Evolutionary conservation across 2,888 invertebrate species (phyloP), one percentile per base, ranked within the genome.

Genomic region (Bombylius discolor): DNA sequence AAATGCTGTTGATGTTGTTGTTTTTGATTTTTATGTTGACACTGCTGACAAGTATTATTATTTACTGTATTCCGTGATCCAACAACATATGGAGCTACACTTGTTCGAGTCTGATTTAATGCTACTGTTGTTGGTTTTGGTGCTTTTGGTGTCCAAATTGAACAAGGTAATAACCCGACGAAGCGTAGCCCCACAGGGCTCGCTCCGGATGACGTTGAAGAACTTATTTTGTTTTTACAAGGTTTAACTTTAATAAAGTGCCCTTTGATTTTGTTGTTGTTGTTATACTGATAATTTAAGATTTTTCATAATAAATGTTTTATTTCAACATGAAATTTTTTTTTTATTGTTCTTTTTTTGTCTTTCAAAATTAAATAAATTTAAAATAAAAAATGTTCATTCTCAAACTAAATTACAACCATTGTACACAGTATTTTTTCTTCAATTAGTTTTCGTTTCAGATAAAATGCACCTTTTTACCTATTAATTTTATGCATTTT

Each of bases 151-250:
- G 65, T 59, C 66, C 66, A 65, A 56, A 66, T 61, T 52, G 65
- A 71, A 64, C 72, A 72, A 61, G 73, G 71, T 64, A 71, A 59
- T 57, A 70, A 63, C 61, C 69, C 70, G 63, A 72, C 66, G 47
- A 70, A 66, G 66, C 70, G 67, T 61, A 72, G 68, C 63, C 63
- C 71, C 60, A 67, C 62, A 56, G 70, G 67, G 67, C 68, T 67
- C 66, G 68, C 66, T 62, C 67, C 66, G 62, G 64, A 64, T 60
- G 56, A 57, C 58, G 62, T 66, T 64, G 61, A 62, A 42, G 67
- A 62, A 54, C 61, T 67, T 68, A 71, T 72, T 62, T 70, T 71
- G 67, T 56, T 46, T 47, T 51, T 39, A 51, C 23, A 23, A 42
- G 46, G 23, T 5, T 9, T 14, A 50, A 55, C 50, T 55, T 50